phyloP scores from a whole-genome alignment of 2,113 vertebrate species.

The Ciconia boyciana region DNA sequence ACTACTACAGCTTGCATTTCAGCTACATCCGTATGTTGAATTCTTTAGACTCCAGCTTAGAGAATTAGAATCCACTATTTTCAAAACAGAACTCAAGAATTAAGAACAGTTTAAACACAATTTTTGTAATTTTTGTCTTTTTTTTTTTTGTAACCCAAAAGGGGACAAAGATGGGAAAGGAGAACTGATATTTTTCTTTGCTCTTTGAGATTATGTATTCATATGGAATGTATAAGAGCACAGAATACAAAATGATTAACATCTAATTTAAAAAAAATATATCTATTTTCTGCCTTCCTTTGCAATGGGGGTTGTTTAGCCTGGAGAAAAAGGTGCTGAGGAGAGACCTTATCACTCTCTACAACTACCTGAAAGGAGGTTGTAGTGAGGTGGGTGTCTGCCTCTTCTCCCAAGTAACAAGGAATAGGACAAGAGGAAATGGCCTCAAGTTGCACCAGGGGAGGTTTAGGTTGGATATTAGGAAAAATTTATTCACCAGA shows the following conservation, averaged over 20 bases:
- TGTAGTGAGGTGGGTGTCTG: not conserved
- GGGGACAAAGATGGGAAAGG: not conserved
- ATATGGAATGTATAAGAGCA: not conserved
- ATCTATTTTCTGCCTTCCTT: not conserved
- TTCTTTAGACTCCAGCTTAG: not conserved
- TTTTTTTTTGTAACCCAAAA: not conserved
- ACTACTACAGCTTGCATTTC: not conserved
- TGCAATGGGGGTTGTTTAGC: not conserved
- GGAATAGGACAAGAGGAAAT: not conserved
- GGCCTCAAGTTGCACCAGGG: not conserved
- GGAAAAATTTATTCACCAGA: not conserved
- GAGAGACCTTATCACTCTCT: not conserved
- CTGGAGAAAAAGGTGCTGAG: not conserved
- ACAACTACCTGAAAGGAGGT: not conserved
- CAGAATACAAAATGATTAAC: not conserved
- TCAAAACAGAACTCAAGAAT: not conserved
- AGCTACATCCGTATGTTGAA: not conserved
- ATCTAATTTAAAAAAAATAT: not conserved
- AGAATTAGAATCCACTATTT: not conserved
- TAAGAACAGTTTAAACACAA: not conserved
- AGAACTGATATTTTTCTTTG: not conserved
- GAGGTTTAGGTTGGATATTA: not conserved
- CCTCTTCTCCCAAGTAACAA: not conserved
- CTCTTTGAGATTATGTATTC: not conserved
- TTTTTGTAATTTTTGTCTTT: not conserved